Base-by-base conservation (phyloP, 2,113 vertebrate genomes). In the Strix uralensis region DNA sequence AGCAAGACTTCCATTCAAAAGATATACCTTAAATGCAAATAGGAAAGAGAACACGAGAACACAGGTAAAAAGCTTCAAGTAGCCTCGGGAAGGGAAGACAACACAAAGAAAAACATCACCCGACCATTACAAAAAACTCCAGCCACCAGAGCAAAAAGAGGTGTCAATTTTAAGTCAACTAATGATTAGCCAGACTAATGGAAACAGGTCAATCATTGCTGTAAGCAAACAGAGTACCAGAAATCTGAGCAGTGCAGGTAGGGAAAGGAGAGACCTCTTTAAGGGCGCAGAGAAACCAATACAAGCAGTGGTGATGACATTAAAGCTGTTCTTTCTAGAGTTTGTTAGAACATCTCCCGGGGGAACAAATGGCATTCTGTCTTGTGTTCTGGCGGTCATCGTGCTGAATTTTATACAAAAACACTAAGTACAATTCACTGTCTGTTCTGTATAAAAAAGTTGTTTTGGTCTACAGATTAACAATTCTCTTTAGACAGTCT, bases 301-400 rank as follows among this genome's bases (percentile, higher is more conserved):
- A 32, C 81, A 89, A 87, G 71, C 74, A 88, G 94, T 4, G 16
- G 83, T 65, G 79, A 67, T 70, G 86, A 95, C 92, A 96, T 67
- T 17, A 92, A 95, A 96, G 93, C 92, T 92, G 87, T 11, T 91
- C 96, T 88, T 96, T 94, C 94, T 92, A 95, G 94, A 88, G 95
- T 82, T 57, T 90, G 86, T 96, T 80, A 97, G 96, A 97, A 82
- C 72, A 94, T 95, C 96, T 86, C 91, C 94, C 61, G 8, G 89
- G 83, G 72, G 96, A 97, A 97, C 96, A 98, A 97, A 87, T 3
- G 19, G 90, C 92, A 89, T 69, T 97, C 94, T 97, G 97, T 97
- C 82, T 87, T 49, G 29, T 57, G 94, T 79, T 73, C 86, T 86
- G 25, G 92, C 59, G 47, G 93, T 86, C 95, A 90, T 57, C 46